Base-by-base conservation (phyloP, 2,797 vertebrate genomes). In the Sebastes itinus region DNA sequence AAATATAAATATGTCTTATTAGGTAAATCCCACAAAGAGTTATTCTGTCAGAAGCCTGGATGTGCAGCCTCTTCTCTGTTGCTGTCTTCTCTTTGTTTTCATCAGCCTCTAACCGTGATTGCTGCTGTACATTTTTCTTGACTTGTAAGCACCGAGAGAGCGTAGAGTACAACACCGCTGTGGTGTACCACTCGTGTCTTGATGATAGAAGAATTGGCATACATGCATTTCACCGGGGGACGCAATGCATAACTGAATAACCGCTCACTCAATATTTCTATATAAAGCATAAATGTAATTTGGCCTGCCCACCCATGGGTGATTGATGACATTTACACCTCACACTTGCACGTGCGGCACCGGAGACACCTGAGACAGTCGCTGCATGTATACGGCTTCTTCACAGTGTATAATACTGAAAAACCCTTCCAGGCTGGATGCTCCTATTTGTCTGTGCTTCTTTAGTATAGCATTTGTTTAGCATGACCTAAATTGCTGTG, bases 401-500 rank as follows among this genome's bases (percentile, higher is more conserved):
- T 54, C 67, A 42, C 56, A 13, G 65, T 27, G 68, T 28, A 18
- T 5, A 73, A 89, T 7, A 42, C 77, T 65, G 75, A 71, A 81
- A 83, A 84, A 77, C 78, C 78, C 83, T 84, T 66, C 66, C 58
- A 87, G 90, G 80, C 81, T 81, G 5, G 60, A 77, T 67, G 87
- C 75, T 90, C 73, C 22, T 85, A 66, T 92, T 90, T 84, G 87
- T 90, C 74, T 88, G 70, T 62, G 81, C 84, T 90, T 85, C 84
- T 87, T 89, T 77, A 46, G 85, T 81, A 46, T 90, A 89, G 86
- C 91, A 75, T 94, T 94, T 94, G 93, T 94, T 94, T 94, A 93
- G 86, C 87, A 82, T 95, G 94, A 95, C 95, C 94, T 91, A 93
- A 94, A 95, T 95, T 87, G 87, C 86, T 92, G 88, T 91, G 94